phyloP scores from a whole-genome alignment of 2,888 invertebrate genomes.

The Stenurella melanura region DNA sequence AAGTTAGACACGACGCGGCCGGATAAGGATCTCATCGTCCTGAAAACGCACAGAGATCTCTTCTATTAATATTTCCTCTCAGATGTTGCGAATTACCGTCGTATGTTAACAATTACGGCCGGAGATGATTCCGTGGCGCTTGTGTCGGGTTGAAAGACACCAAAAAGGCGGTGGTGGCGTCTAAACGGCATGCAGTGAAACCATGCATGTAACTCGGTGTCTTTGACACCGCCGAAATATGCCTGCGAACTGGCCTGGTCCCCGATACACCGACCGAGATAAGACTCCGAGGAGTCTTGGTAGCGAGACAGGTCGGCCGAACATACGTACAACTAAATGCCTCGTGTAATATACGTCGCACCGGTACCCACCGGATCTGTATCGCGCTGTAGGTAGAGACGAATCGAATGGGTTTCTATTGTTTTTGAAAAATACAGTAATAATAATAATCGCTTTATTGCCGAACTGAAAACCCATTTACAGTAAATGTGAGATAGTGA shows the following conservation, averaged over 20 bases:
- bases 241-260: slow-evolving; percentile 56
- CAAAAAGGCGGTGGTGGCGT: slow-evolving; percentile 65
- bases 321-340: slow-evolving; percentile 7
- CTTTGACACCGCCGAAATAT: slow-evolving; percentile 70
- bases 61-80: slow-evolving; percentile 32
- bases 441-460: too few relatives aligned
- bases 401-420: not conserved
- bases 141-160: slow-evolving; percentile 47
- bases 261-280: slow-evolving; percentile 12
- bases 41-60: slow-evolving; percentile 14
- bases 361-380: not conserved
- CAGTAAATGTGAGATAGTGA: too few relatives aligned
- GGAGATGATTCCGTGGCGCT: slow-evolving; percentile 44
- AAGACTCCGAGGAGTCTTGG: slow-evolving; percentile 38
- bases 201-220: slow-evolving; percentile 66
- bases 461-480: too few relatives aligned
- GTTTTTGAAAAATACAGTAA: not conserved
- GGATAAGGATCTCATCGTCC: slow-evolving; percentile 7
- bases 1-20: not conserved
- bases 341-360: not conserved
- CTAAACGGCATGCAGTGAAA: slow-evolving; percentile 66
- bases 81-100: slow-evolving; percentile 36
- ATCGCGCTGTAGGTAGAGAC: not conserved
- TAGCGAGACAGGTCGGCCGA: slow-evolving; percentile 48
- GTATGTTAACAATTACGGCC: slow-evolving; percentile 26